Base-by-base conservation (phyloP, 2,113 vertebrate genomes). In the Buteo buteo region DNA sequence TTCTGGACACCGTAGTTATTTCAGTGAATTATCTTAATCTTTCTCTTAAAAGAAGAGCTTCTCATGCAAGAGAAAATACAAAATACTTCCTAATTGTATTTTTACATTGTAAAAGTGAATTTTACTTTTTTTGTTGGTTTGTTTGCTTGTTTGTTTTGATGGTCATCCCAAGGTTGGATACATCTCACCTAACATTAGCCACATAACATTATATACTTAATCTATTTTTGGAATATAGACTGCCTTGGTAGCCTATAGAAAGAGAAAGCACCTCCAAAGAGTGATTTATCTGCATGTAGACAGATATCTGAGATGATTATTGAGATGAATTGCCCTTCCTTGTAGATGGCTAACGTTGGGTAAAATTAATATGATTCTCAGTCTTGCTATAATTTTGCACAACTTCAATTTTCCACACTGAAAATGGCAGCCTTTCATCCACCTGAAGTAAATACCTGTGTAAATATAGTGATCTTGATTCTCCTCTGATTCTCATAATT, bases 21-120 rank as follows among this genome's bases (percentile, higher is more conserved):
- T n/a, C 11, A 45, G 3, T 38, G 13, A 79, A 25, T 18, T 10
- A 17, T 34, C 5, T 25, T 42, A 11, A 40, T 16, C 0, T n/a
- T 14, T 40, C 76, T 44, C 5, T 25, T 71, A 18, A 34, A 57
- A 50, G 12, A 44, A 1, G 8, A 52, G 3, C 19, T 1, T 18
- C 1, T 22, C 2, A 22, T 47, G 3, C 16, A 44, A 82, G 4
- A 45, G 6, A 44, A 84, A 85, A 36, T 4, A 1, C 2, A 77
- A 73, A 77, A 24, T 36, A 7, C 1, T 32, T 64, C 4, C 3
- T 44, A 31, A 31, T 7, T 44, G 0, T 8, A n/a, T 7, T 21
- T 88, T 77, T 55, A 34, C 10, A 31, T 40, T 8, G 5, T 18
- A 80, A 50, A 1, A 49, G 19, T n/a, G 2, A 4, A n/a, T 45